Evolutionary conservation across 1,140 invertebrate species (phyloP).

Genomic region (Akabosia matsudoensis): DNA sequence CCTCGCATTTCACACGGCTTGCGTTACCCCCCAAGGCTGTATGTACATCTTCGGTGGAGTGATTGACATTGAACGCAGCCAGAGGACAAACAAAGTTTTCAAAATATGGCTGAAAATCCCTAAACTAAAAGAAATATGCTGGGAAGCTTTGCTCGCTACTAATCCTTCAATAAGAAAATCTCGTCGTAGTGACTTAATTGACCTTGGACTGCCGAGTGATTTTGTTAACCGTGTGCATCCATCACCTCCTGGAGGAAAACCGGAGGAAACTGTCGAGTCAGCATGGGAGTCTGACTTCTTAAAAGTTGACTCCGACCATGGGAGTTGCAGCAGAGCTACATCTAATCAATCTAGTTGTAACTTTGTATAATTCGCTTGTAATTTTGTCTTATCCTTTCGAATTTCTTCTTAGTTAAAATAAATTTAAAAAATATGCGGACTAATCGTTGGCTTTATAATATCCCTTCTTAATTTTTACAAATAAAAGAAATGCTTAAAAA

Average conservation of each 20-base stretch:
- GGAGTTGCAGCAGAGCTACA: too few species aligned
- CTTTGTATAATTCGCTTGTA: too few species aligned
- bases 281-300: slow-evolving; percentile 3
- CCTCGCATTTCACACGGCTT: slow-evolving; percentile 79
- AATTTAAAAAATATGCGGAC: too few species aligned
- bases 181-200: slow-evolving; percentile 31
- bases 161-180: slow-evolving; percentile 26
- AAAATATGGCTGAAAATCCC: slow-evolving; percentile 75
- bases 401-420: too few species aligned
- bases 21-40: slow-evolving; percentile 60
- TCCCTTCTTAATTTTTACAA: too few species aligned
- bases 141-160: slow-evolving; percentile 68
- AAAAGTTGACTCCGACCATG: too few species aligned
- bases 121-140: slow-evolving; percentile 77
- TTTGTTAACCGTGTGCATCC: slow-evolving; percentile 39
- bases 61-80: slow-evolving; percentile 45
- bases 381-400: too few species aligned
- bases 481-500: too few species aligned
- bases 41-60: slow-evolving; percentile 55
- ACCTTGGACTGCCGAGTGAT: slow-evolving; percentile 45
- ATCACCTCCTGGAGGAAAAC: slow-evolving; percentile 14
- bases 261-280: neutral
- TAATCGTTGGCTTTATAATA: too few species aligned
- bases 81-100: slow-evolving; percentile 49
- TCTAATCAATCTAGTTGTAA: too few species aligned